These are phyloP conservation scores for Chelonus insularis DNA, from an alignment of 1,140 invertebrate species.

Conservation along the genomic window DNA sequence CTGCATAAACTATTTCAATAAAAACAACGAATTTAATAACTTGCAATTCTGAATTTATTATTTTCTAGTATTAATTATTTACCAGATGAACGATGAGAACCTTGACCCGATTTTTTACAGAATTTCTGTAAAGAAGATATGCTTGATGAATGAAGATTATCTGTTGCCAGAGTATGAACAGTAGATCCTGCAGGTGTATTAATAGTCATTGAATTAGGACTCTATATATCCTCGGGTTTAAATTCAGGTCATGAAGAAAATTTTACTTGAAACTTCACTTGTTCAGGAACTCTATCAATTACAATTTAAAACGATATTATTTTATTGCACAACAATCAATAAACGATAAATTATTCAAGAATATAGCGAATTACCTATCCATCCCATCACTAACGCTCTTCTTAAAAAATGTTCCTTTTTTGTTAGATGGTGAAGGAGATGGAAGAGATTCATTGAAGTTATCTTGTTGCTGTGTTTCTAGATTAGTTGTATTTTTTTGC, in stretches of 20 bases:
- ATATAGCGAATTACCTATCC: constrained; percentile 85
- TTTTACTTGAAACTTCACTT: constrained; percentile 93
- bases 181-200: constrained; percentile 47
- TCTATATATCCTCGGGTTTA: constrained; percentile 87
- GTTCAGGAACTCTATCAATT: constrained; percentile 81
- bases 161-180: constrained; percentile 65
- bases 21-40: constrained; percentile 5
- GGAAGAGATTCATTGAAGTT: constrained; percentile 57
- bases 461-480: constrained; percentile 50
- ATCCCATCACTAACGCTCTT: constrained; percentile 90
- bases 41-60: background rate
- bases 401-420: constrained; percentile 80
- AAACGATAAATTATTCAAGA: background rate
- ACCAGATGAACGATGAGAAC: constrained; percentile 53
- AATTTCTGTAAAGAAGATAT: constrained; percentile 48
- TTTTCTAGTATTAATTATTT: constrained; percentile 27
- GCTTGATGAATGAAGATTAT: constrained; percentile 67
- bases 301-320: constrained; percentile 14
- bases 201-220: constrained; percentile 73
- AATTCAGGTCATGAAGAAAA: constrained; percentile 94
- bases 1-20: constrained; percentile 50
- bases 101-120: constrained; percentile 47
- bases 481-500: constrained; percentile 36
- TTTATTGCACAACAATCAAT: background rate
- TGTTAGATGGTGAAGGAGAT: constrained; percentile 65